A percentile compares a stretch with the other conserved stretches of the same genome.
Conservation (phyloP, 2,113 vertebrate species). For the Origma solitaria region DNA sequence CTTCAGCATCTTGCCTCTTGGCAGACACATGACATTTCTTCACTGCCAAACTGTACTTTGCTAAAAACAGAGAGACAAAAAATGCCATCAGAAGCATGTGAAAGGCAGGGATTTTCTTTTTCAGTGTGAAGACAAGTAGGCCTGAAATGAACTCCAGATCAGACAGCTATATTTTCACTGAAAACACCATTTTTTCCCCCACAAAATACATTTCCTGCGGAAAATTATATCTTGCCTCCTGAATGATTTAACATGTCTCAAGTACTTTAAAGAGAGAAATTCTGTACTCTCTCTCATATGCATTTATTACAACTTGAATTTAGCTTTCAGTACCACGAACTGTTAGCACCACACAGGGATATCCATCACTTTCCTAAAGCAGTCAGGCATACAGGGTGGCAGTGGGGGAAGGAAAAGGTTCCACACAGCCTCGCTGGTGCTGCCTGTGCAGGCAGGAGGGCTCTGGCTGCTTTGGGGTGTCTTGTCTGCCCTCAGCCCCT, state of each 20-base stretch:
- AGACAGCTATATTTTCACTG: neutral
- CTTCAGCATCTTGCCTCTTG: neutral
- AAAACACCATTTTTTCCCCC: too few relatives aligned
- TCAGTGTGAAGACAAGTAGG: neutral
- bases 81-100: neutral
- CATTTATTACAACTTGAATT: neutral
- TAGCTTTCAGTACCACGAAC: neutral
- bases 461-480: accelerated
- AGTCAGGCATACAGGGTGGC: accelerated
- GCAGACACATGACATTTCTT: neutral
- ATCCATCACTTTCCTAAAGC: neutral
- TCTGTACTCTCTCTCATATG: neutral
- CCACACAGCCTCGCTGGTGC: accelerated
- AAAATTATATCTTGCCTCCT: neutral
- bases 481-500: accelerated
- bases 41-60: neutral
- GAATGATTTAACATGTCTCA: neutral
- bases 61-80: neutral
- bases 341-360: accelerated
- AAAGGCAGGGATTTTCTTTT: neutral
- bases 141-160: neutral
- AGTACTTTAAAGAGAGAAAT: neutral
- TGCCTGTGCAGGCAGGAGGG: accelerated
- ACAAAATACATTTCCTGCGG: neutral
- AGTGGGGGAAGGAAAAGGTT: accelerated